phyloP scores from a whole-genome alignment of 2,113 vertebrate genomes.

The Antigone vipio region DNA sequence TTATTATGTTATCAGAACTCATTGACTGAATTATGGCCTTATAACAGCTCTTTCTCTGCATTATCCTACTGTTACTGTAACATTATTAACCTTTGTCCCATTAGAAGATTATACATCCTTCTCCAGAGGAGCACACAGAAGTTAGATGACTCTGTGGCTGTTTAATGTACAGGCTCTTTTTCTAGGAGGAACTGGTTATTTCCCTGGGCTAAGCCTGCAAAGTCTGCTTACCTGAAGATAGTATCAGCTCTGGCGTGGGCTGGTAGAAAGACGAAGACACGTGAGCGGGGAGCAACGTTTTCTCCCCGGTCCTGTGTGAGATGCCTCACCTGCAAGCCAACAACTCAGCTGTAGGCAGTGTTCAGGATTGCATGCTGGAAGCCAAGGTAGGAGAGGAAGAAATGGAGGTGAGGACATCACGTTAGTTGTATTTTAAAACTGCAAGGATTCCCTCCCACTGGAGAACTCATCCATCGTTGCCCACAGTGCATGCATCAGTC shows the following conservation, averaged over 20 bases:
- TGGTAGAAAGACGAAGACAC: not conserved
- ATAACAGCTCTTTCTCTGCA: slow-evolving; percentile 25
- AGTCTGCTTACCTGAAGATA: not conserved
- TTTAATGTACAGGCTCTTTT: not conserved
- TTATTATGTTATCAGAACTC: slow-evolving; percentile 55
- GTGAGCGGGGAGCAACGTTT: not conserved
- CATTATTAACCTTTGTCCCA: slow-evolving; percentile 9
- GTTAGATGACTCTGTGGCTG: not conserved
- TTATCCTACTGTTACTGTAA: slow-evolving; percentile 19
- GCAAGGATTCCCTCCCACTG: not conserved
- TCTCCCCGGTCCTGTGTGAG: not conserved
- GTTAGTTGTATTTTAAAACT: not conserved
- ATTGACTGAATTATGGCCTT: slow-evolving; percentile 51
- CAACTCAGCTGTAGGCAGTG: not conserved
- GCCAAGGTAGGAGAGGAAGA: not conserved
- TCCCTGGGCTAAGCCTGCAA: not conserved
- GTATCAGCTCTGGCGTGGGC: not conserved
- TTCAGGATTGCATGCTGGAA: not conserved
- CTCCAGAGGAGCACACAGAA: not conserved
- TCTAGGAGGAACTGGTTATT: not conserved
- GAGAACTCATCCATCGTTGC: not conserved
- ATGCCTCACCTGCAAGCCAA: not conserved
- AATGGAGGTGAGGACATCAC: not conserved
- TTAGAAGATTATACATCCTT: not conserved
- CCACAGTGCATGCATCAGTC: not conserved